A percentile compares a stretch with the other conserved stretches of the same genome.
These are phyloP conservation scores for Okapia johnstoni DNA, from an alignment of 2,113 vertebrate genomes.

Conservation along the genomic window DNA sequence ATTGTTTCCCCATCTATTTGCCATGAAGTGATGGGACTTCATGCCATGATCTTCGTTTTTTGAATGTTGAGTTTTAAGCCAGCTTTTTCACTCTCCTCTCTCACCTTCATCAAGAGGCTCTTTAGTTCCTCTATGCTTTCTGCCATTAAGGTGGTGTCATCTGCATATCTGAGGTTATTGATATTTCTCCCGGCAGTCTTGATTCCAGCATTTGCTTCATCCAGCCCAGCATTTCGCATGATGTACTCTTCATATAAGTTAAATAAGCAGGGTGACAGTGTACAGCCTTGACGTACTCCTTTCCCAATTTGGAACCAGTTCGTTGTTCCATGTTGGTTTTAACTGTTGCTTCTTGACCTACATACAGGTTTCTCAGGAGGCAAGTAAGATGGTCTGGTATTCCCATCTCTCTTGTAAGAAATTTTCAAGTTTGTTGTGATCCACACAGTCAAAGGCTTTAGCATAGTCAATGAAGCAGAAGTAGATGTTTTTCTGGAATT, in stretches of 20 bases:
- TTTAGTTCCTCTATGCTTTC: not conserved
- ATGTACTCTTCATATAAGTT: not conserved
- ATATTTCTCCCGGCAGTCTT: not conserved
- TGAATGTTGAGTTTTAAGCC: not conserved
- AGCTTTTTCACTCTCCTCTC: not conserved
- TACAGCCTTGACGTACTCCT: not conserved
- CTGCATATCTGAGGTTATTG: not conserved
- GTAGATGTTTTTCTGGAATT: not conserved
- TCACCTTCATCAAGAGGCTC: not conserved
- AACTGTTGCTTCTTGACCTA: not conserved
- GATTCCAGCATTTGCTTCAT: not conserved
- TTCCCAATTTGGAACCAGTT: not conserved
- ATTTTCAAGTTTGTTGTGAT: not conserved
- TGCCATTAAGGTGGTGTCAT: not conserved
- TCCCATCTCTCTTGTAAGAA: not conserved
- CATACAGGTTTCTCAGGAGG: not conserved
- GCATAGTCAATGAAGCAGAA: not conserved
- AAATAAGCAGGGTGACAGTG: not conserved
- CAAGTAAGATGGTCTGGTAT: not conserved
- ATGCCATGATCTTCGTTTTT: not conserved
- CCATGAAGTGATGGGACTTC: not conserved
- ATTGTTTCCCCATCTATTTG: not conserved
- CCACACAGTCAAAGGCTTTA: not conserved
- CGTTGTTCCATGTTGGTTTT: not conserved
- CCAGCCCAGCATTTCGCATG: not conserved